Conservation (phyloP, 2,113 vertebrate genomes). For the Leptobrachium leishanense region DNA sequence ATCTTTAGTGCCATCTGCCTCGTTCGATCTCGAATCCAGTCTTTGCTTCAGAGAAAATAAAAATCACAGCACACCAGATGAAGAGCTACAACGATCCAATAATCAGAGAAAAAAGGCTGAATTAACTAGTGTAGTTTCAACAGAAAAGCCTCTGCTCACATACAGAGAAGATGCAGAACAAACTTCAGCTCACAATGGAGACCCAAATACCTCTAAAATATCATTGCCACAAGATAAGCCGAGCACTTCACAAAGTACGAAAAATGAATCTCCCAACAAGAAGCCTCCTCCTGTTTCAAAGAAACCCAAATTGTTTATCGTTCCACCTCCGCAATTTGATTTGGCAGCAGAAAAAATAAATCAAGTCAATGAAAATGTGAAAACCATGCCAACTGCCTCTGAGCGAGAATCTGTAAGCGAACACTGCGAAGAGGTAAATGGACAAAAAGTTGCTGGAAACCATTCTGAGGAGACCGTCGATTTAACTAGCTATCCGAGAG, state of each 20-base stretch:
- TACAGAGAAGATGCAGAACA: slow-evolving; percentile 37
- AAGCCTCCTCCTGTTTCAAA: slow-evolving; percentile 86
- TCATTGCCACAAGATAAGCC: slow-evolving; percentile 48
- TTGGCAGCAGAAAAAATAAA: slow-evolving; percentile 62
- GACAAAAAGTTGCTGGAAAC: slow-evolving; percentile 55
- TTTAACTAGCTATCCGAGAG: slow-evolving; percentile 62
- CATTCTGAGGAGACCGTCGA: slow-evolving; percentile 59
- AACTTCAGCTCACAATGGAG: slow-evolving; percentile 39
- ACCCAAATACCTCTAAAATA: slow-evolving; percentile 33
- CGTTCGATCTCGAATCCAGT: slow-evolving; percentile 64
- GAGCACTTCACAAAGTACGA: slow-evolving; percentile 51
- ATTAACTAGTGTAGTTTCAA: slow-evolving; percentile 8
- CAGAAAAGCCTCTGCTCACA: slow-evolving; percentile 1
- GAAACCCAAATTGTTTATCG: slow-evolving; percentile 84
- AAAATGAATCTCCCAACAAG: slow-evolving; percentile 70
- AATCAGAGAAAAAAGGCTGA: slow-evolving; percentile 44
- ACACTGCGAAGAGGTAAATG: slow-evolving; percentile 54
- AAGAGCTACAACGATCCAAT: slow-evolving; percentile 60
- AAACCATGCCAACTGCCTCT: slow-evolving; percentile 54
- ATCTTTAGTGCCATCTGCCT: slow-evolving; percentile 66
- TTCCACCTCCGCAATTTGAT: slow-evolving; percentile 71
- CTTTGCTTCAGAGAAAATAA: slow-evolving; percentile 63
- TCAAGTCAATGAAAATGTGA: slow-evolving; percentile 57
- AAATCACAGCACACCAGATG: slow-evolving; percentile 63
- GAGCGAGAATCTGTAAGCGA: slow-evolving; percentile 58